These are phyloP conservation scores for Myrmecophaga tridactyla DNA, from an alignment of 2,113 vertebrate species.

Conservation along the genomic window DNA sequence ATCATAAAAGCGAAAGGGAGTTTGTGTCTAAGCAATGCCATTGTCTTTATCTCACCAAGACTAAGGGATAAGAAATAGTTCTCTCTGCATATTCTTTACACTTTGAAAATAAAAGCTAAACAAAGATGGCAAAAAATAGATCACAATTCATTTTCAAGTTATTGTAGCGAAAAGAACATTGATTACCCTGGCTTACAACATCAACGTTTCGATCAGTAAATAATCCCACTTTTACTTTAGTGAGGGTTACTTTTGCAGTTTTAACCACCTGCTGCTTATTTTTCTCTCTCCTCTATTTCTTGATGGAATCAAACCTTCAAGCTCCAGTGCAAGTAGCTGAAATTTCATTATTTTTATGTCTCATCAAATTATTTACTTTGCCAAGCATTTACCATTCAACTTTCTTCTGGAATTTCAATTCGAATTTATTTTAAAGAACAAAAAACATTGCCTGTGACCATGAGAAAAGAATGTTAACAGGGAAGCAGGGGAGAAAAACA, in stretches of 20 bases:
- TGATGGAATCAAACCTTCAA: constrained; percentile 52
- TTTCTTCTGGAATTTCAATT: constrained; percentile 32
- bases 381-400: neutral
- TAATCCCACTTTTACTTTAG: neutral
- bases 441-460: neutral
- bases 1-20: accelerated
- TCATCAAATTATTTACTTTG: constrained; percentile 66
- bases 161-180: neutral
- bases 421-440: constrained; percentile 38
- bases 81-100: neutral
- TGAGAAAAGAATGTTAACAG: neutral
- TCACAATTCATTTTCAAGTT: neutral
- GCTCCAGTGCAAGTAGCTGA: neutral
- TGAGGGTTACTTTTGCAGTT: constrained; percentile 32
- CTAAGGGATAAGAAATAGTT: neutral
- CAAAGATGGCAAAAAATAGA: neutral
- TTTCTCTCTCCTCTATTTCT: constrained; percentile 47
- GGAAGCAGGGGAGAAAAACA: neutral
- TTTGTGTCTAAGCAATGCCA: neutral
- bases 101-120: neutral
- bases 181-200: neutral
- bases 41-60: neutral
- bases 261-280: neutral
- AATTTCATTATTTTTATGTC: constrained; percentile 63
- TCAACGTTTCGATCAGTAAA: neutral